Evolutionary conservation across 2,113 vertebrate species (phyloP).

Genomic region (Phoenicopterus ruber): DNA sequence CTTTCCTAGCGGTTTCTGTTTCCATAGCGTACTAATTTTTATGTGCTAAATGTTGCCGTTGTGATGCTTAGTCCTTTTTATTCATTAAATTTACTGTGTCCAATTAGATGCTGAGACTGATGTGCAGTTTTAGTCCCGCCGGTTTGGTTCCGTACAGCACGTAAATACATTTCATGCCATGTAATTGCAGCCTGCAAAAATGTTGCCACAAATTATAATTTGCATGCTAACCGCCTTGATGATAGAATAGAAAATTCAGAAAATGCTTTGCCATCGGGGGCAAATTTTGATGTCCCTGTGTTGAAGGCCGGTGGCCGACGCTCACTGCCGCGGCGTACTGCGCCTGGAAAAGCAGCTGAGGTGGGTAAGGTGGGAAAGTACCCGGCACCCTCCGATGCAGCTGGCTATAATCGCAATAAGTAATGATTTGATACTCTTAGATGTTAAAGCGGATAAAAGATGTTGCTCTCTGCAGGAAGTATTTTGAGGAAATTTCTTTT

Average conservation of each 20-base stretch:
- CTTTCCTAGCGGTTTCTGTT: neutral
- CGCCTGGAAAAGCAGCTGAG: neutral
- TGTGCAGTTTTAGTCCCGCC: neutral
- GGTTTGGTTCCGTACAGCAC: neutral
- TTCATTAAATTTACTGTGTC: neutral
- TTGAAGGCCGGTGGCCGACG: neutral
- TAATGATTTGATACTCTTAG: neutral
- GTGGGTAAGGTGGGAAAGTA: accelerated
- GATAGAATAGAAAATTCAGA: neutral
- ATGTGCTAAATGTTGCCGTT: neutral
- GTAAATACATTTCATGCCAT: neutral
- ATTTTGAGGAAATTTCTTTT: neutral
- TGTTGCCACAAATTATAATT: neutral
- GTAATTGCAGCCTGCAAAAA: neutral
- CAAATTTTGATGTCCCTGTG: neutral
- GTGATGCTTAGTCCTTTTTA: neutral
- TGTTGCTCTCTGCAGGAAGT: neutral
- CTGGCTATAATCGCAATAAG: neutral
- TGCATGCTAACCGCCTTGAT: neutral
- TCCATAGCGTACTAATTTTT: neutral
- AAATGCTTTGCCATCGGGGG: neutral
- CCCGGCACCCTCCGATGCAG: neutral
- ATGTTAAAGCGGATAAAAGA: neutral
- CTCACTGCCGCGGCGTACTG: accelerated
- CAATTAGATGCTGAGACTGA: neutral